Percentiles rank a stretch among this genome's conserved stretches.
These are phyloP conservation scores for Lithophane socia DNA, from an alignment of 2,888 invertebrate species.

Conservation along the genomic window DNA sequence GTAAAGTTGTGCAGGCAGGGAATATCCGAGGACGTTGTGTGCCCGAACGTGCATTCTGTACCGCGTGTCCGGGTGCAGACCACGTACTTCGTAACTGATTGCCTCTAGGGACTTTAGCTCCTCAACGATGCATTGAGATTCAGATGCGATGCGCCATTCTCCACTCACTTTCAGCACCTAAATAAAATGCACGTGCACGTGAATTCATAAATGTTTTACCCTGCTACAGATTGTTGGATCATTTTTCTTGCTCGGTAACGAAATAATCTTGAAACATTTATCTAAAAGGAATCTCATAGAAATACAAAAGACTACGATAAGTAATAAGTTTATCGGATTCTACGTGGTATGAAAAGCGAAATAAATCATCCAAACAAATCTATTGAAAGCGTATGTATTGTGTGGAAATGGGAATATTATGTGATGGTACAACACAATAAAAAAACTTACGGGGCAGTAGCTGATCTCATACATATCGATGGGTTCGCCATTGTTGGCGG, in stretches of 20 bases:
- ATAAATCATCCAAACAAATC: conserved; percentile 83
- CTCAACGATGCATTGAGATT: conserved; percentile 90
- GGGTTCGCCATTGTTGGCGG: conserved; percentile 97
- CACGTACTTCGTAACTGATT: conserved; percentile 92
- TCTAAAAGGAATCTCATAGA: conserved; percentile 18
- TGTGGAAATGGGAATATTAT: conserved; percentile 55
- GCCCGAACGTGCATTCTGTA: conserved; percentile 96
- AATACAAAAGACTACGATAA: conserved; percentile 32
- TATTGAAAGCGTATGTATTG: conserved; percentile 62
- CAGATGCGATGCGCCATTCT: conserved; percentile 91
- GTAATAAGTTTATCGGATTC: conserved; percentile 54
- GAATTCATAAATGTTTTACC: conserved; percentile 18
- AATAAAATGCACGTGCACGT: conserved; percentile 28
- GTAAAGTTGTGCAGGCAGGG: conserved; percentile 94
- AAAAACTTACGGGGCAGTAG: conserved; percentile 93
- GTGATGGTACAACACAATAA: conserved; percentile 56
- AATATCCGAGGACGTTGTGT: conserved; percentile 96
- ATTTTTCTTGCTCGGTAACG: conserved; percentile 18
- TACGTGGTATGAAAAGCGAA: conserved; percentile 44
- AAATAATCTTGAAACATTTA: conserved; percentile 25
- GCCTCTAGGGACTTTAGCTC: conserved; percentile 92
- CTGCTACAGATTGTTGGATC: background rate
- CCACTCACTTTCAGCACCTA: conserved; percentile 93
- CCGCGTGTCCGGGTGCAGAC: conserved; percentile 94
- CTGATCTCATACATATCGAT: conserved; percentile 95